Evolutionary conservation across 2,797 vertebrate genomes (phyloP).

Genomic region (Sciurus vulgaris): DNA sequence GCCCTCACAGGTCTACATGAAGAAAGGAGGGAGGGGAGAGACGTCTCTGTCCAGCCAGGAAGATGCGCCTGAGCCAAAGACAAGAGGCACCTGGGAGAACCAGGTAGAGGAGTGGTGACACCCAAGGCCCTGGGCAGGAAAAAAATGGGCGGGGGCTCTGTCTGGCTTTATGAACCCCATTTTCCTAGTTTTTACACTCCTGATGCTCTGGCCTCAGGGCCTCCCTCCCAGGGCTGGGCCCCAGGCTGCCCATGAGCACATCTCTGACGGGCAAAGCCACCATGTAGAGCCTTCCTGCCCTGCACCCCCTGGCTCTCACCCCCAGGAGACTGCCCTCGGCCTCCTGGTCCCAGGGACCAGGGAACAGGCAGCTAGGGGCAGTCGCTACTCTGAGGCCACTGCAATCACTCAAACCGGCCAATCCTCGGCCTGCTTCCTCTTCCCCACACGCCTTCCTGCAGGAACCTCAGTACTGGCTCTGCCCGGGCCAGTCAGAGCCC

Average conservation of each 20-base stretch:
- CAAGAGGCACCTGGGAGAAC: neutral
- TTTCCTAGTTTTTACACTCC: neutral
- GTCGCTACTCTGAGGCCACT: neutral
- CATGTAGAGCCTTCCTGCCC: too few relatives aligned
- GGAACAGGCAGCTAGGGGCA: neutral
- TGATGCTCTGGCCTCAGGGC: neutral
- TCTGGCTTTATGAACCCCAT: too few relatives aligned
- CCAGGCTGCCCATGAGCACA: neutral
- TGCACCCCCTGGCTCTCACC: neutral
- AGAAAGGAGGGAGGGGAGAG: neutral
- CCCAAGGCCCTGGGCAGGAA: neutral
- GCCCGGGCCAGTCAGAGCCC: accelerated
- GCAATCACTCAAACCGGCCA: neutral
- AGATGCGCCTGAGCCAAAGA: neutral
- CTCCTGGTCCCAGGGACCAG: neutral
- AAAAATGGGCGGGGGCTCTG: neutral
- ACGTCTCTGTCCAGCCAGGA: too few relatives aligned
- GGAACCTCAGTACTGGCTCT: neutral
- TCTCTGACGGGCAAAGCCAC: neutral
- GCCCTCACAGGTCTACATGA: too few relatives aligned
- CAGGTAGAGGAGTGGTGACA: neutral
- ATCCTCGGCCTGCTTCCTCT: neutral
- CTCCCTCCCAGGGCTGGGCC: neutral
- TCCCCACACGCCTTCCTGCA: neutral
- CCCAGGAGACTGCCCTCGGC: neutral